phyloP scores from a whole-genome alignment of 2,888 invertebrate species.

The Pardosa pseudoannulata region DNA sequence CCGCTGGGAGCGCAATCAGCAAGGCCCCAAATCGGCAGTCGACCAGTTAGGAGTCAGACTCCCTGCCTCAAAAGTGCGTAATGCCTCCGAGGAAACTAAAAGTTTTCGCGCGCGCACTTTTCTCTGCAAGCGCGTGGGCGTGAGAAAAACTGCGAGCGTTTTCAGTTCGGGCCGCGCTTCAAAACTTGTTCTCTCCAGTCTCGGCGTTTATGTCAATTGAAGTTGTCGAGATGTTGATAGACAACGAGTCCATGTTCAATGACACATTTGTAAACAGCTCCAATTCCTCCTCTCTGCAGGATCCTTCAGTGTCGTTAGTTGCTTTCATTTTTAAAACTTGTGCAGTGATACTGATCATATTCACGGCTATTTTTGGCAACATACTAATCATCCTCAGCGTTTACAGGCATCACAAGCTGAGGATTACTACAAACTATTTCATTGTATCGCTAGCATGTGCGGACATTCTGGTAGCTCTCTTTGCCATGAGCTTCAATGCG shows the following conservation, averaged over 20 bases:
- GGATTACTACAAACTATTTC: conserved; percentile 95
- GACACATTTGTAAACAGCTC: too few species aligned
- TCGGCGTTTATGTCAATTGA: background rate
- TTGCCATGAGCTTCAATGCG: conserved; percentile 95
- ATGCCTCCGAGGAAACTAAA: background rate
- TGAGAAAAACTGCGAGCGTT: conserved; percentile 3
- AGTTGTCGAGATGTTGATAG: conserved; percentile 16
- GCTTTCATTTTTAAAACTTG: conserved; percentile 71
- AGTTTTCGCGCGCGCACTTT: conserved; percentile 11
- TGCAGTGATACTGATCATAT: conserved; percentile 82
- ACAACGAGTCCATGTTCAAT: conserved; percentile 30
- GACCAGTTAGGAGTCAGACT: conserved; percentile 45
- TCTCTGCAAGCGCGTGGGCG: conserved; percentile 3
- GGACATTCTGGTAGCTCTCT: conserved; percentile 92
- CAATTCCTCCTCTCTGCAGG: too few species aligned
- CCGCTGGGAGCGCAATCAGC: conserved; percentile 45
- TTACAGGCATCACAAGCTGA: conserved; percentile 86
- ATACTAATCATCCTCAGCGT: conserved; percentile 86
- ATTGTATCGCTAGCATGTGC: conserved; percentile 96
- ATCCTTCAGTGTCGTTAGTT: too few species aligned
- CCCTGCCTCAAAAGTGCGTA: background rate
- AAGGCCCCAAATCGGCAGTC: conserved; percentile 35
- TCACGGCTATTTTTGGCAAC: conserved; percentile 93
- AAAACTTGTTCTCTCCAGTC: background rate
- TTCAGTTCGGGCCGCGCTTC: background rate